These are phyloP conservation scores for Laticauda colubrina DNA, from an alignment of 2,113 vertebrate species.

Conservation along the genomic window DNA sequence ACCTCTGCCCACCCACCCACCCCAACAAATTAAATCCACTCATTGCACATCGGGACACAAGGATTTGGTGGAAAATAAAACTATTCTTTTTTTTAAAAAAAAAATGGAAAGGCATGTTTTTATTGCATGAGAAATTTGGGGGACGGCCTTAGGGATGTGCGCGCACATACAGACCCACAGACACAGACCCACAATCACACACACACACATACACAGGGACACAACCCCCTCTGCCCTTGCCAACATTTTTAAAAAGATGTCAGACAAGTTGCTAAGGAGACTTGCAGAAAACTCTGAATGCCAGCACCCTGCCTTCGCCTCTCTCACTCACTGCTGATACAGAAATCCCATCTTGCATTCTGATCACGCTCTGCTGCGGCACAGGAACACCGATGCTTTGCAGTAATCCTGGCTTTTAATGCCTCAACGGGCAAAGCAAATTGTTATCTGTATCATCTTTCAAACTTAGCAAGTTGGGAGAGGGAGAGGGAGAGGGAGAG, in stretches of 20 bases:
- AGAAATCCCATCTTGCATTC: slow-evolving; percentile 81
- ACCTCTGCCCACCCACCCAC: not conserved
- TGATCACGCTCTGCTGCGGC: slow-evolving; percentile 88
- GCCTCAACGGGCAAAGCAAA: slow-evolving; percentile 77
- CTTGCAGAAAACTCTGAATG: slow-evolving; percentile 71
- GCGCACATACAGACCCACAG: not conserved
- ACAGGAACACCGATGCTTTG: slow-evolving; percentile 81
- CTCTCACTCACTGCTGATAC: slow-evolving; percentile 55
- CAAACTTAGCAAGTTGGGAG: slow-evolving; percentile 71
- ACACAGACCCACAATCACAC: not conserved
- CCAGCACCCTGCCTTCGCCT: slow-evolving; percentile 71
- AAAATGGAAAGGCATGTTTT: slow-evolving; percentile 49
- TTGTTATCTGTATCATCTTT: slow-evolving; percentile 70
- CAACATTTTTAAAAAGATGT: slow-evolving; percentile 53
- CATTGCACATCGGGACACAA: slow-evolving; percentile 45
- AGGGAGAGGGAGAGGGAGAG: slow-evolving; percentile 23
- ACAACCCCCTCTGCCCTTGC: slow-evolving; percentile 12
- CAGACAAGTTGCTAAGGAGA: slow-evolving; percentile 80
- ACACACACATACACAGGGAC: not conserved
- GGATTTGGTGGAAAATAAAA: not conserved
- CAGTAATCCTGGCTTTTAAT: slow-evolving; percentile 84
- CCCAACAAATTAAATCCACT: slow-evolving; percentile 10
- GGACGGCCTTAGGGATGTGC: slow-evolving; percentile 18
- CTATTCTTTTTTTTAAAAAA: slow-evolving; percentile 8
- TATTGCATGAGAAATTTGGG: slow-evolving; percentile 54